Percentiles rank a stretch among this genome's conserved stretches.
Evolutionary conservation across 23 tunicate species (phyloP).

Genomic region (Botrylloides violaceus): DNA sequence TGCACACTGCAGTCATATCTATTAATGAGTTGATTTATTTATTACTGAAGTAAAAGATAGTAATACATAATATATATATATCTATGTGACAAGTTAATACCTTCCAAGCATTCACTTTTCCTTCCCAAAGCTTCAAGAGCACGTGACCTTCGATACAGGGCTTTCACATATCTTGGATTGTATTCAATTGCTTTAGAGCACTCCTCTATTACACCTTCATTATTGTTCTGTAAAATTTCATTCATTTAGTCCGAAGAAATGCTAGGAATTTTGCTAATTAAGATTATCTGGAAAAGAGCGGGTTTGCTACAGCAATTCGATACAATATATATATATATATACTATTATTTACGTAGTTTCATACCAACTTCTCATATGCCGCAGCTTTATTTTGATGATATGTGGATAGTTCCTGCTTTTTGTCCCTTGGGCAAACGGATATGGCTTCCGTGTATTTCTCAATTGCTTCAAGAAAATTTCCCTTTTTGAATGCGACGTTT

Average conservation of each 20-base stretch:
- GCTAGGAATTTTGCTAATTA: no score
- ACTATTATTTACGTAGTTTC: no score
- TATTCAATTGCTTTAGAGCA: slow-evolving; percentile 62
- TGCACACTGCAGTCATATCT: slow-evolving; percentile 94
- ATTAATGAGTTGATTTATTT: slow-evolving; percentile 10
- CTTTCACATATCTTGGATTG: slow-evolving; percentile 77
- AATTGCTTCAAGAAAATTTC: slow-evolving; percentile 62
- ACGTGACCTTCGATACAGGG: slow-evolving; percentile 60
- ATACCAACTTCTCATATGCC: slow-evolving; percentile 80
- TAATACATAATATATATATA: no score
- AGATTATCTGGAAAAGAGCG: no score
- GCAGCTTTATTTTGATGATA: slow-evolving; percentile 92
- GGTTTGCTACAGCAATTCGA: no score
- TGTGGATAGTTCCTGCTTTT: slow-evolving; percentile 62
- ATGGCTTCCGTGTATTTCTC: slow-evolving; percentile 72
- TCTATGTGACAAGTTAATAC: slow-evolving; percentile 7
- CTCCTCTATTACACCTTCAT: slow-evolving; percentile 67
- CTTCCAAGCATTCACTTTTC: slow-evolving; percentile 67
- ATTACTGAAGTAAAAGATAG: no score
- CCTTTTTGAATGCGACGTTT: slow-evolving; percentile 65
- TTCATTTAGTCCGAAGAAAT: no score
- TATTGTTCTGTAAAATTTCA: slow-evolving; percentile 41
- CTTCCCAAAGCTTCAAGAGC: slow-evolving; percentile 56
- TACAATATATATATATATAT: no score
- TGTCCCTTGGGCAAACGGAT: slow-evolving; percentile 48